Base-by-base conservation (phyloP, 2,113 vertebrate genomes). In the Corythoichthys haematopterus region DNA sequence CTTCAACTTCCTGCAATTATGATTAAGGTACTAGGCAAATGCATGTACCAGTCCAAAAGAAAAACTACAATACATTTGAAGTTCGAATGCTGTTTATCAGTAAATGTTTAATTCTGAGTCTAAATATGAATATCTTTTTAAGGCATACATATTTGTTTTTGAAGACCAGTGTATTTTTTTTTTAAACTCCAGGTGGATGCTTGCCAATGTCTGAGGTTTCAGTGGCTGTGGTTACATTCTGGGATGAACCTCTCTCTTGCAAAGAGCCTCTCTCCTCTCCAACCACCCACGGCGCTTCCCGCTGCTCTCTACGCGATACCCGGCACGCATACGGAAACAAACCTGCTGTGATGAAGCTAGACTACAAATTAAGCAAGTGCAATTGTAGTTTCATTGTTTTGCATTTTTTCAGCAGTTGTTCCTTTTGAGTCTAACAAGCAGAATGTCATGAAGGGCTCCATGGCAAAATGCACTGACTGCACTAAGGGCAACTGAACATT, bases 211-310 rank as follows among this genome's bases (percentile, higher is more conserved):
- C 59, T 62, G 40, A 40, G 20, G 11, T 62, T 62, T 46, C 36
- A n/a, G 55, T 43, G 51, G 36, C 48, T 37, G 8, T 15, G 47
- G 63, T 37, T 67, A 38, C n/a, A 46, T 68, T 50, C 70, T 36
- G 33, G 51, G 15, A 48, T 60, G 55, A 66, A 70, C 70, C 37
- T 28, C 15, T 70, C 20, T n/a, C 47, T 56, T 55, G 15, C 47
- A 52, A 43, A 20, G 35, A 36, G 37, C 4, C 14, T 68, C 56
- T 66, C 15, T 65, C 3, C 28, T 56, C 56, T 64, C n/a, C 66
- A 28, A 64, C 38, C 71, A 7, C 56, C 67, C 75, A 72, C 65
- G 60, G 53, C 46, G 46, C 12, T 58, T 70, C 68, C 46, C 48
- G 56, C 55, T 36, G 3, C 37, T 60, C 58, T 10, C 55, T 15